Percentiles rank a stretch among this genome's conserved stretches.
phyloP scores from a whole-genome alignment of 1,140 invertebrate species.

The Sipha flava region DNA sequence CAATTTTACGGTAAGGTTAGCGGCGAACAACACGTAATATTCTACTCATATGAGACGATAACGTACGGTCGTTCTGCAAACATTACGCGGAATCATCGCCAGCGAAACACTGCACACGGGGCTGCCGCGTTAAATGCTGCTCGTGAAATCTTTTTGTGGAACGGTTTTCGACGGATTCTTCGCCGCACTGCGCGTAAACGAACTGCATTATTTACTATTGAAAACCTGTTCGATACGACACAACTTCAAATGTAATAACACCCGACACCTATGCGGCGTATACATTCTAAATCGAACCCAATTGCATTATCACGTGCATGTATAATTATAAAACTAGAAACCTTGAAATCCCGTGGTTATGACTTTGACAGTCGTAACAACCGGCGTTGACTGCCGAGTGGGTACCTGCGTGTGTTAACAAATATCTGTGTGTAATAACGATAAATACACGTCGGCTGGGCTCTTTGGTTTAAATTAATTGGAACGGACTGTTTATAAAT shows the following conservation, averaged over 20 bases:
- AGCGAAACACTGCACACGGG: too few species aligned
- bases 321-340: slow-evolving; percentile 10
- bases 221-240: neutral
- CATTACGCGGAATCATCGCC: too few species aligned
- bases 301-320: neutral
- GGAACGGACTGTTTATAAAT: neutral
- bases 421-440: neutral
- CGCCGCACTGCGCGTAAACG: too few species aligned
- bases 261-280: neutral
- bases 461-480: neutral
- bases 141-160: too few species aligned
- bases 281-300: slow-evolving; percentile 12
- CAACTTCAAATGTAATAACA: neutral
- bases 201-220: neutral
- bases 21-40: neutral
- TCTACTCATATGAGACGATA: neutral
- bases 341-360: neutral
- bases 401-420: neutral
- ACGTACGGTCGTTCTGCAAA: neutral
- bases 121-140: too few species aligned
- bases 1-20: neutral
- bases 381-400: neutral
- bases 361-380: slow-evolving; percentile 11
- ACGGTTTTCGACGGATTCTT: too few species aligned
- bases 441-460: neutral